phyloP scores from a whole-genome alignment of 2,888 invertebrate species.

The Apomyelois bistriatella region DNA sequence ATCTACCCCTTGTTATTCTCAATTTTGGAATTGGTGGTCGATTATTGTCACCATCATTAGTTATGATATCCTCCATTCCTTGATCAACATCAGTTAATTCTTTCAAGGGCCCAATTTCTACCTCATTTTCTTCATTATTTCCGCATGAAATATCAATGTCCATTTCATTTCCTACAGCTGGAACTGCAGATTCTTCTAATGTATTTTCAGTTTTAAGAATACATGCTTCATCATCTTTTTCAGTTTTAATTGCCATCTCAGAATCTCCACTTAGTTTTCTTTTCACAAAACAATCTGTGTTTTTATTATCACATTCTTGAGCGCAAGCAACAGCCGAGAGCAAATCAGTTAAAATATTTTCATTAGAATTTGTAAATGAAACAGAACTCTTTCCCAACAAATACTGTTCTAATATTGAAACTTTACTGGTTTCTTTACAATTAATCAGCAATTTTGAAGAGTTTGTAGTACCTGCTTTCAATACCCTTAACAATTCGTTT shows the following conservation, averaged over 20 bases:
- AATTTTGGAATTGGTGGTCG: slow-evolving; percentile 74
- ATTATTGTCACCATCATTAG: slow-evolving; percentile 34
- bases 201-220: slow-evolving; percentile 76
- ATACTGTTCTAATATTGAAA: slow-evolving; percentile 86
- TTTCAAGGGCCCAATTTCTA: slow-evolving; percentile 74
- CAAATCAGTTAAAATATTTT: slow-evolving; percentile 81
- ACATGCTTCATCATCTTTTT: slow-evolving; percentile 46
- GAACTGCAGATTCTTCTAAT: slow-evolving; percentile 72
- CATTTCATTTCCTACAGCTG: slow-evolving; percentile 75
- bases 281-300: slow-evolving; percentile 64
- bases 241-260: slow-evolving; percentile 52
- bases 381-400: slow-evolving; percentile 76
- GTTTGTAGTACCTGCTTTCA: slow-evolving; percentile 80
- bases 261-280: slow-evolving; percentile 58
- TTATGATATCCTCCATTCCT: slow-evolving; percentile 44
- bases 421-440: slow-evolving; percentile 74
- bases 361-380: slow-evolving; percentile 57
- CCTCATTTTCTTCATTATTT: slow-evolving; percentile 65
- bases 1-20: slow-evolving; percentile 71
- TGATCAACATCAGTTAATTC: slow-evolving; percentile 65
- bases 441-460: slow-evolving; percentile 60
- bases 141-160: slow-evolving; percentile 70
- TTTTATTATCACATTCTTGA: slow-evolving; percentile 81
- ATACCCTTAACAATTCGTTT: slow-evolving; percentile 82
- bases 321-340: slow-evolving; percentile 81